phyloP scores from a whole-genome alignment of 1,140 invertebrate species.

The Globodera rostochiensis region DNA sequence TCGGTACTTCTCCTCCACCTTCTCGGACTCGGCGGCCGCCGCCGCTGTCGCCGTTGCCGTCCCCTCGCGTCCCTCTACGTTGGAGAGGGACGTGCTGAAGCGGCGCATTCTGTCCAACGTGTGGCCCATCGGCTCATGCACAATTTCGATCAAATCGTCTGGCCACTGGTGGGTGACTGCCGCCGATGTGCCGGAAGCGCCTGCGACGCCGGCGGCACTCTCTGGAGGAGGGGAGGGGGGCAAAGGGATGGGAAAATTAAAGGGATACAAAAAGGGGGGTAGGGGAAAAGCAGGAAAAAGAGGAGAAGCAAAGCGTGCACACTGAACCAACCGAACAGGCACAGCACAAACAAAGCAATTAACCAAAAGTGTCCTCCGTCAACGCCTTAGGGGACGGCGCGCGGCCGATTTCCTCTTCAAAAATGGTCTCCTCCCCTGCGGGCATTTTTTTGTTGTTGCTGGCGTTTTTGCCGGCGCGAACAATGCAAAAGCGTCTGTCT shows the following conservation, averaged over 20 bases:
- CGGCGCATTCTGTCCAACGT: slow-evolving; percentile 62
- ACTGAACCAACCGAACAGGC: not conserved
- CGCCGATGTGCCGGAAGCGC: not conserved
- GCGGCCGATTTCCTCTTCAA: too few species aligned
- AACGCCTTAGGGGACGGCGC: too few species aligned
- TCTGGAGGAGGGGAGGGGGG: not conserved
- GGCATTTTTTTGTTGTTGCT: too few species aligned
- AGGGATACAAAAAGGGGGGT: too few species aligned
- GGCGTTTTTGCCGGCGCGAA: too few species aligned
- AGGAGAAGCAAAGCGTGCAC: not conserved
- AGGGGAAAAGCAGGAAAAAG: not conserved
- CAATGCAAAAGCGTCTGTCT: too few species aligned
- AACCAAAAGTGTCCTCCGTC: too few species aligned
- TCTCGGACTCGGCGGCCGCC: slow-evolving; percentile 37
- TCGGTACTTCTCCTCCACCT: slow-evolving; percentile 49
- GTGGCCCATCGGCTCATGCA: slow-evolving; percentile 62
- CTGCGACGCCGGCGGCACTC: not conserved
- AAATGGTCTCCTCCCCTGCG: too few species aligned
- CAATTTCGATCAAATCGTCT: slow-evolving; percentile 64
- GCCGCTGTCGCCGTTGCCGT: slow-evolving; percentile 20
- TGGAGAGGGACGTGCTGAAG: slow-evolving; percentile 63
- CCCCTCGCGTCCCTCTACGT: slow-evolving; percentile 49
- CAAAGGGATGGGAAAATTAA: not conserved
- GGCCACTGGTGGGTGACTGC: slow-evolving; percentile 56
- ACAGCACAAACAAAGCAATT: not conserved